Evolutionary conservation across 1,140 invertebrate species (phyloP).

Genomic region (Akabosia matsudoensis): DNA sequence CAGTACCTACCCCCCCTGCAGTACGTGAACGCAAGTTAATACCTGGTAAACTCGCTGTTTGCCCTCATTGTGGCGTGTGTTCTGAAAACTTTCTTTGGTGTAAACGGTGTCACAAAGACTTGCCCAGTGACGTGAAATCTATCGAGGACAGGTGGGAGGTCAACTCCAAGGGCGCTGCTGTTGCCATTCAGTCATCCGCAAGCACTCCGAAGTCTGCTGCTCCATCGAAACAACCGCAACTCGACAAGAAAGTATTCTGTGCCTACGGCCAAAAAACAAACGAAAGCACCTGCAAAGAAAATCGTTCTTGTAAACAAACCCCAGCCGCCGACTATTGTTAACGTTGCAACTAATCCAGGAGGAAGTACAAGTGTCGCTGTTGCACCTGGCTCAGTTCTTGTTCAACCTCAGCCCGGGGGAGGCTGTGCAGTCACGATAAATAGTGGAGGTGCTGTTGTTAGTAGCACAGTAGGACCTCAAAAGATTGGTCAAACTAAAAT

Average conservation of each 20-base stretch:
- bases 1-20: background rate
- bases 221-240: background rate
- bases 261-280: no score
- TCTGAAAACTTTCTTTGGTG: background rate
- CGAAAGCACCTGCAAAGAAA: no score
- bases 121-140: background rate
- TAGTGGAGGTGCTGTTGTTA: background rate
- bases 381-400: background rate
- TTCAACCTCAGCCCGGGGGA: background rate
- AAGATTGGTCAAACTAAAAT: background rate
- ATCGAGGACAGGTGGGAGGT: background rate
- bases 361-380: background rate
- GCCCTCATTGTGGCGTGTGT: background rate
- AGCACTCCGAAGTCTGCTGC: no score
- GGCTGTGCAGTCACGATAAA: background rate
- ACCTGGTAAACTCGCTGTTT: background rate
- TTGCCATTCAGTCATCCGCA: no score
- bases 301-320: conserved; percentile 5
- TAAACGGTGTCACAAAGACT: background rate
- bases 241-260: no score
- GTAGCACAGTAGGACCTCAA: background rate
- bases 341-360: background rate
- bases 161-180: background rate
- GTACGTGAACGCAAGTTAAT: background rate
- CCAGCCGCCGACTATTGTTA: background rate